A percentile compares a stretch with the other conserved stretches of the same genome.
phyloP scores from a whole-genome alignment of 1,140 invertebrate species.

The Cydia amplana region DNA sequence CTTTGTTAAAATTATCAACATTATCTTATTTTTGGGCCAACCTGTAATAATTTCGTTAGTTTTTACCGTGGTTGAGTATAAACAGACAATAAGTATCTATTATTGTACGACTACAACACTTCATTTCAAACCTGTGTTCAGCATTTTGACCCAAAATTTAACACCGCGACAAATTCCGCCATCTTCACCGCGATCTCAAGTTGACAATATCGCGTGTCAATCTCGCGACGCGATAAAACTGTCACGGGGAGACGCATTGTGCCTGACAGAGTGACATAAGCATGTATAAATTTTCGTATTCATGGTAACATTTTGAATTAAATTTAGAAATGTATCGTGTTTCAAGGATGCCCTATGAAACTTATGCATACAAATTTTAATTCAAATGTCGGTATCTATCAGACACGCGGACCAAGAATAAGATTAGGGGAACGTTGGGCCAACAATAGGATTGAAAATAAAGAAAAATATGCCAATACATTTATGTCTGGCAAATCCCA shows the following conservation, averaged over 20 bases:
- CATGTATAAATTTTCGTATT: neutral
- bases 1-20: too few species aligned
- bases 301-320: neutral
- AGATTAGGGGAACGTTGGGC: too few species aligned
- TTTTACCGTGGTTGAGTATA: too few species aligned
- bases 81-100: too few species aligned
- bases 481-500: too few species aligned
- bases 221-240: neutral
- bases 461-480: too few species aligned
- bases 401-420: too few species aligned
- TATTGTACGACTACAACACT: neutral
- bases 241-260: neutral
- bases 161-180: neutral
- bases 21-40: too few species aligned
- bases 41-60: too few species aligned
- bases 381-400: too few species aligned
- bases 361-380: too few species aligned
- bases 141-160: neutral
- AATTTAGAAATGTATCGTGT: neutral
- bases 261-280: neutral
- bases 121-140: neutral
- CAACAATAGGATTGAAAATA: too few species aligned
- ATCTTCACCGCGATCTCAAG: constrained; percentile 6
- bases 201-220: constrained; percentile 9
- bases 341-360: neutral